Conservation (phyloP, 2,797 vertebrate species). For the Sebastes aleutianus region DNA sequence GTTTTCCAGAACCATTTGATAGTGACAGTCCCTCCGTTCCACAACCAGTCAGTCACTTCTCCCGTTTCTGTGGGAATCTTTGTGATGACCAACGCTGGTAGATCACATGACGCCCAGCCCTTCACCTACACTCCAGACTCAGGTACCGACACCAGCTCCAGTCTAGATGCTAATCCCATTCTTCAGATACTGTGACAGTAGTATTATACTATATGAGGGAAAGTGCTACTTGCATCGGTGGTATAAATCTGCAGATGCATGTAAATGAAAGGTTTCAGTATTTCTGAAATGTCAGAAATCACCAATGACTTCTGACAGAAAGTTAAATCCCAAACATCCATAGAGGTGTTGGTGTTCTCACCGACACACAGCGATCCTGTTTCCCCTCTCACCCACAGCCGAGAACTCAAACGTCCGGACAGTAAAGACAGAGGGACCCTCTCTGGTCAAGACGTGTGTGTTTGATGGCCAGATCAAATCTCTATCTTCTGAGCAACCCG, state of each 20-base stretch:
- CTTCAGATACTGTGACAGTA: not conserved
- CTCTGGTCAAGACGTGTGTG: conserved; percentile 90
- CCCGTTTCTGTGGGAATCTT: conserved; percentile 94
- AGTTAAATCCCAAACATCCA: not conserved
- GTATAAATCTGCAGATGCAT: not conserved
- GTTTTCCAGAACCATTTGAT: conserved; percentile 94
- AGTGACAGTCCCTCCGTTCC: conserved; percentile 97
- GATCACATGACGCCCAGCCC: conserved; percentile 93
- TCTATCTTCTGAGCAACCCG: conserved; percentile 77
- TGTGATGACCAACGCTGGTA: conserved; percentile 96
- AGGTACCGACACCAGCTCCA: conserved; percentile 77
- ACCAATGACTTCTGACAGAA: not conserved
- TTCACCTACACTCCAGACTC: conserved; percentile 96
- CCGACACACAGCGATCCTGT: not conserved
- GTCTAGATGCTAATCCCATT: not conserved
- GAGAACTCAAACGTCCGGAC: conserved; percentile 85
- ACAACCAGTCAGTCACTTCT: conserved; percentile 90
- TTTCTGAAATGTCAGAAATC: not conserved
- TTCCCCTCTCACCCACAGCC: conserved; percentile 51
- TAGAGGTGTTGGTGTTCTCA: not conserved
- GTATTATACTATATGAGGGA: not conserved
- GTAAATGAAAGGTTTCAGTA: not conserved
- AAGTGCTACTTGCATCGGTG: not conserved
- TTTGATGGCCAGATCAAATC: conserved; percentile 93
- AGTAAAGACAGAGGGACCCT: conserved; percentile 93